Evolutionary conservation across 2,888 invertebrate genomes (phyloP).

Genomic region (Heteropelma amictum): DNA sequence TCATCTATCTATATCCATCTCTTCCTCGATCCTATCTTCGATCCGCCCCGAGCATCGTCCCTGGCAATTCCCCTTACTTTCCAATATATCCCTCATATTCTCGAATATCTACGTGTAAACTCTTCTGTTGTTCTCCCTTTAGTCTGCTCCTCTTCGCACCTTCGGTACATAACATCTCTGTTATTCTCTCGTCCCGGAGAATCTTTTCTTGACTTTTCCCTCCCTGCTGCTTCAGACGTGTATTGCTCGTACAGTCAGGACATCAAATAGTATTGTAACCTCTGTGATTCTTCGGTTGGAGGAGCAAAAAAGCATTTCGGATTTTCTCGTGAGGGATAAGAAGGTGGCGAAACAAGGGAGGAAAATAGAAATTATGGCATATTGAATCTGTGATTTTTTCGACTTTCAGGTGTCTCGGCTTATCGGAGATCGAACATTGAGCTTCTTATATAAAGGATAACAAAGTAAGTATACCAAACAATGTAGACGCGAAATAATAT

Average conservation of each 20-base stretch:
- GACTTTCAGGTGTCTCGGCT: conserved; percentile 22
- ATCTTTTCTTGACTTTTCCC: conserved; percentile 21
- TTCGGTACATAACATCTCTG: conserved; percentile 42
- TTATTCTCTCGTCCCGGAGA: conserved; percentile 44
- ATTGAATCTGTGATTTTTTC: neutral
- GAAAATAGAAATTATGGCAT: neutral
- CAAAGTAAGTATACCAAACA: conserved; percentile 25
- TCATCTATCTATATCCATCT: conserved; percentile 33
- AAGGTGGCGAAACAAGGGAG: neutral
- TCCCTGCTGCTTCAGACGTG: too few species aligned
- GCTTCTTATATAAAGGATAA: neutral
- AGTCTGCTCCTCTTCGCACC: conserved; percentile 40
- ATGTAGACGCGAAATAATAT: too few species aligned
- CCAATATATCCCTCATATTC: conserved; percentile 32
- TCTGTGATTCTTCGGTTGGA: conserved; percentile 28
- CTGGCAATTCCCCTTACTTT: conserved; percentile 24
- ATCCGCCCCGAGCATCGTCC: conserved; percentile 43
- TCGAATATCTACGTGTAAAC: conserved; percentile 48
- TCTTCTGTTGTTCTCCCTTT: conserved; percentile 24
- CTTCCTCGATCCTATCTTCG: conserved; percentile 26
- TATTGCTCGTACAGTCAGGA: too few species aligned
- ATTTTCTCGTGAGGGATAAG: neutral
- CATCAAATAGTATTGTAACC: conserved; percentile 9
- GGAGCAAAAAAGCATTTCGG: neutral
- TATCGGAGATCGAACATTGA: neutral